phyloP scores from a whole-genome alignment of 2,888 invertebrate genomes.

The Dryobotodes eremita region DNA sequence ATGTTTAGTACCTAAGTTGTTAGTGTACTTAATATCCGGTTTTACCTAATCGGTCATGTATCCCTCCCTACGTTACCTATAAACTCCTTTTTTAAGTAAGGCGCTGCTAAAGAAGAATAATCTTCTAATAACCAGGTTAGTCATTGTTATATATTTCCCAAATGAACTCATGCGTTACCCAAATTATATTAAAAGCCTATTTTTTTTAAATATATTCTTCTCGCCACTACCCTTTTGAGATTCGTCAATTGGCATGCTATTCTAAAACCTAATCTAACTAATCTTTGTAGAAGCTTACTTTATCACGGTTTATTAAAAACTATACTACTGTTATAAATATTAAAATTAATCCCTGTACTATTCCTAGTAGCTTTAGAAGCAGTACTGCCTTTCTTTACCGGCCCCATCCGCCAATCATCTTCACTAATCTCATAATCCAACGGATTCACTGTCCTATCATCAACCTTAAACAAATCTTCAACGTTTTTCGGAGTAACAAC shows the following conservation, averaged over 20 bases:
- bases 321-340: slow-evolving; percentile 72
- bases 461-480: slow-evolving; percentile 25
- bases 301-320: slow-evolving; percentile 59
- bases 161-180: background rate
- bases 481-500: background rate
- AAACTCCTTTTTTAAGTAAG: background rate
- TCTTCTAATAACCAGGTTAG: background rate
- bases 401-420: slow-evolving; percentile 74
- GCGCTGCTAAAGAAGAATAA: background rate
- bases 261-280: slow-evolving; percentile 56
- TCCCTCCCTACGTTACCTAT: background rate
- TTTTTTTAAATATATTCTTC: too few relatives aligned
- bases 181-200: background rate
- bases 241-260: background rate
- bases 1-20: background rate
- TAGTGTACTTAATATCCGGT: background rate
- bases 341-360: slow-evolving; percentile 59
- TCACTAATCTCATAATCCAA: slow-evolving; percentile 72
- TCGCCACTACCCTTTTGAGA: background rate
- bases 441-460: slow-evolving; percentile 49
- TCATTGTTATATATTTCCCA: background rate
- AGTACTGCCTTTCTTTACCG: slow-evolving; percentile 11
- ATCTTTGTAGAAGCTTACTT: slow-evolving; percentile 27
- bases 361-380: slow-evolving; percentile 11
- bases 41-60: background rate